These are phyloP conservation scores for Chamaetylas fuelleborni DNA, from an alignment of 2,113 vertebrate species.

Conservation along the genomic window DNA sequence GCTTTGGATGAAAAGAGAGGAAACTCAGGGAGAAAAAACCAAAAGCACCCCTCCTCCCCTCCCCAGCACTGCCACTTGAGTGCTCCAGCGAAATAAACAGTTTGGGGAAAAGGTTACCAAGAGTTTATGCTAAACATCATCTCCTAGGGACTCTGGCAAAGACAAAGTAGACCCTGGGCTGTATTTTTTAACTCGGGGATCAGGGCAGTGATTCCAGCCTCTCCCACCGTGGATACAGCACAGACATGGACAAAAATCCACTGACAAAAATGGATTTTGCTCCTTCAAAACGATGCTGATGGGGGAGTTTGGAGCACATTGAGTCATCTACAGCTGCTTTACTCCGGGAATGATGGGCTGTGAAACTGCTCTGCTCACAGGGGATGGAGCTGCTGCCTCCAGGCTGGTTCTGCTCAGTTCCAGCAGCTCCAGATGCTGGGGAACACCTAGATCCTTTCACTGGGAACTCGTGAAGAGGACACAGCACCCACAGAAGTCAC, in stretches of 20 bases:
- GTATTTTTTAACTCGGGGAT: not conserved
- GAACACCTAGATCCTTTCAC: not conserved
- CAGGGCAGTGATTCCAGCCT: not conserved
- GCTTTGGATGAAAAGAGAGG: not conserved
- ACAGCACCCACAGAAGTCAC: not conserved
- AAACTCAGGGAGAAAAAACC: not conserved
- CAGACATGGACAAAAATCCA: fast-evolving
- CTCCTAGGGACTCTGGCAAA: not conserved
- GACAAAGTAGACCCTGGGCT: not conserved
- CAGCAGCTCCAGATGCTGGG: not conserved
- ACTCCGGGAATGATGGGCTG: fast-evolving
- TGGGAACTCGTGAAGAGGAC: not conserved
- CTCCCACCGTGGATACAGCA: fast-evolving
- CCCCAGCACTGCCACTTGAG: not conserved
- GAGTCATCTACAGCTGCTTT: fast-evolving
- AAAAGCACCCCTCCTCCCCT: not conserved
- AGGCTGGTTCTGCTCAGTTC: not conserved
- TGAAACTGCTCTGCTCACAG: not conserved
- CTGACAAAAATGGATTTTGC: fast-evolving
- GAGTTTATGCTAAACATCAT: not conserved
- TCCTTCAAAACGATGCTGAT: not conserved
- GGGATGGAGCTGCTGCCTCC: fast-evolving
- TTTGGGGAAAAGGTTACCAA: not conserved
- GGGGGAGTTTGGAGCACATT: fast-evolving
- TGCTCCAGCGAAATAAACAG: not conserved